A percentile compares a stretch with the other conserved stretches of the same genome.
Conservation (phyloP, 2,888 invertebrate genomes). For the Lymantria monacha region DNA sequence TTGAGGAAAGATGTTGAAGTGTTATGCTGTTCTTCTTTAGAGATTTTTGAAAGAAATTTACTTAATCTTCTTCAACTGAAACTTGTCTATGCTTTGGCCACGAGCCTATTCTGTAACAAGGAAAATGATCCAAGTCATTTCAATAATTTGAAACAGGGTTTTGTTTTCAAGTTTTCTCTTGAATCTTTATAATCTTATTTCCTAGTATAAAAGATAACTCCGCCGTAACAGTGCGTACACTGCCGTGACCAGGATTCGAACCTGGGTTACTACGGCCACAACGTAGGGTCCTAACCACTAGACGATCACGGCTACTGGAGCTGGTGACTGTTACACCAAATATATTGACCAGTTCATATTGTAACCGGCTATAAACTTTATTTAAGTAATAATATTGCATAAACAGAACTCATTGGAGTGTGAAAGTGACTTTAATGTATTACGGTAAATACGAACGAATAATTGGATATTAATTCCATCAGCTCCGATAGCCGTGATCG, state of each 20-base stretch:
- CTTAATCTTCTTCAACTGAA: no score
- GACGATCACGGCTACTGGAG: constrained; percentile 85
- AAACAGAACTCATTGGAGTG: not conserved
- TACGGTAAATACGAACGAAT: not conserved
- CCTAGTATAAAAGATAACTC: constrained; percentile 7
- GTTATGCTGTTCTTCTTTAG: no score
- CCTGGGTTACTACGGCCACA: constrained; percentile 90
- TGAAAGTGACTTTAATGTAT: constrained; percentile 3
- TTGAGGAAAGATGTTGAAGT: no score
- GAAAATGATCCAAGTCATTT: no score
- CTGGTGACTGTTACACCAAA: constrained; percentile 72
- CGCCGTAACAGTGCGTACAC: constrained; percentile 38
- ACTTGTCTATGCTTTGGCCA: no score
- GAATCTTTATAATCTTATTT: no score
- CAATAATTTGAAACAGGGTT: no score
- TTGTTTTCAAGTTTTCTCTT: no score
- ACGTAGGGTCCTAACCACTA: constrained; percentile 88
- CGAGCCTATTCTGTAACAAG: no score
- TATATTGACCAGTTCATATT: not conserved
- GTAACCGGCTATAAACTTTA: not conserved
- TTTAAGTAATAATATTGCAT: not conserved
- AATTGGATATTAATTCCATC: constrained; percentile 76
- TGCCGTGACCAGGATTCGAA: constrained; percentile 88
- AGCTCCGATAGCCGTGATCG: constrained; percentile 84
- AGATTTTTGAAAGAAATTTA: no score